Evolutionary conservation across 2,113 vertebrate genomes (phyloP), one percentile per base, ranked within the genome.

Genomic region (Grantiella picta): DNA sequence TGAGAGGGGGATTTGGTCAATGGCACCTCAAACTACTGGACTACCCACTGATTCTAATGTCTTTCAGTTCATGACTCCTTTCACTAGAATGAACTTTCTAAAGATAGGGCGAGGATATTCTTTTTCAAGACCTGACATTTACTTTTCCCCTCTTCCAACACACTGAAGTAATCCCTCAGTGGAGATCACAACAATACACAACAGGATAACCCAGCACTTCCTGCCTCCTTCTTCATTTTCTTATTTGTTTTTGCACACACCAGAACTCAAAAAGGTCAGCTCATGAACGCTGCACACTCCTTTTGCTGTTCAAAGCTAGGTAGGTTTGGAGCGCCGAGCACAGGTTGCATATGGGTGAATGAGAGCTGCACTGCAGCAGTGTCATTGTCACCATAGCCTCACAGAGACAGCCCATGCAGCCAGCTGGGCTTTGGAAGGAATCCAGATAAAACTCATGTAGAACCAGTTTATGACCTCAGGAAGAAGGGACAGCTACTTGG

Each of bases 91-190:
- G 38, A 96, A 71, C 73, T 84, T 95, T 84, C 81, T 75, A 69
- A 87, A 75, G 65, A n/a, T 2, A 82, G 36, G 28, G 36, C 0
- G 6, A 90, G 63, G 59, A 76, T 76, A 82, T 57, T 91, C 61
- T 59, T 91, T 64, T 53, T 24, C 57, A 56, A 87, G 66, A 54
- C 20, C 75, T 96, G 90, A 90, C 90, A 94, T 94, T 96, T 96
- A 79, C 90, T 82, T 87, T 90, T 87, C 73, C 79, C 53, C 31
- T 57, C 53, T 85, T 94, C 76, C 73, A 91, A 70, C 64, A 84
- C 40, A 47, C 86, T 36, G 49, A 50, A 64, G 38, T 68, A 83
- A 90, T 81, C 33, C 85, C 75, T 77, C 80, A 20, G 63, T 4
- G 1, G 72, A 88, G 38, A 42, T 52, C 60, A 78, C 72, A 92